Conservation (phyloP, 2,797 vertebrate genomes). For the Tokudaia tokunoshimensis region DNA sequence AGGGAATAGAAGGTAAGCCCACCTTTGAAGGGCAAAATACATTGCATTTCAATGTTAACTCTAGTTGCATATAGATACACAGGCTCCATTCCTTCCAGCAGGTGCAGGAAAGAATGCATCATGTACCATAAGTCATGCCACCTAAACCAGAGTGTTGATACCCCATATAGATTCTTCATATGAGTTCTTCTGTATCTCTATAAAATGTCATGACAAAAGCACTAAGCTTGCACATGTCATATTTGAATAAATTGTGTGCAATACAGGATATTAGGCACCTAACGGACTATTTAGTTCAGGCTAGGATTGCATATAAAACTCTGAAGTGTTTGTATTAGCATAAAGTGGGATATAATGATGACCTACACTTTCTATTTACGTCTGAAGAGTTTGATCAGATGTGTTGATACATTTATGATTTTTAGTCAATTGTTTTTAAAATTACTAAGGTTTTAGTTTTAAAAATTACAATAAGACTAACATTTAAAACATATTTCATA, state of each 20-base stretch:
- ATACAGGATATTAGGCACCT: accelerated
- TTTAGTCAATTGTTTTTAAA: not conserved
- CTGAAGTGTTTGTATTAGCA: not conserved
- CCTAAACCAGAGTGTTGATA: not conserved
- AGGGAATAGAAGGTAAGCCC: not conserved
- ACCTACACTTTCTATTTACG: not conserved
- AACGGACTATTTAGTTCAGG: accelerated
- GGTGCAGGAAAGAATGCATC: not conserved
- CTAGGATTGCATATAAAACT: accelerated
- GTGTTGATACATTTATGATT: not conserved
- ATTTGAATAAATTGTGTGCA: not conserved
- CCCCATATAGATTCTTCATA: not conserved
- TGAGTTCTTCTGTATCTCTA: not conserved
- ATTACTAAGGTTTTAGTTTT: slow-evolving; percentile 15
- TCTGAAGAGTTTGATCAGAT: not conserved
- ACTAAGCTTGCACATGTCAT: not conserved
- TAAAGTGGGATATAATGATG: not conserved
- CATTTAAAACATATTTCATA: slow-evolving; percentile 29
- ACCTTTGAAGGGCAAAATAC: not conserved
- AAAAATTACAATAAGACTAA: slow-evolving; percentile 30
- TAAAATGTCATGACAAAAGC: not conserved
- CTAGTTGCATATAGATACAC: not conserved
- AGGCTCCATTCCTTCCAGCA: not conserved
- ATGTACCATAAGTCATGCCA: not conserved
- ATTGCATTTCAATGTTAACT: not conserved